phyloP scores from a whole-genome alignment of 37 sponge, comb jelly and placozoan species.

The Chondrilla cf. caribensis region DNA sequence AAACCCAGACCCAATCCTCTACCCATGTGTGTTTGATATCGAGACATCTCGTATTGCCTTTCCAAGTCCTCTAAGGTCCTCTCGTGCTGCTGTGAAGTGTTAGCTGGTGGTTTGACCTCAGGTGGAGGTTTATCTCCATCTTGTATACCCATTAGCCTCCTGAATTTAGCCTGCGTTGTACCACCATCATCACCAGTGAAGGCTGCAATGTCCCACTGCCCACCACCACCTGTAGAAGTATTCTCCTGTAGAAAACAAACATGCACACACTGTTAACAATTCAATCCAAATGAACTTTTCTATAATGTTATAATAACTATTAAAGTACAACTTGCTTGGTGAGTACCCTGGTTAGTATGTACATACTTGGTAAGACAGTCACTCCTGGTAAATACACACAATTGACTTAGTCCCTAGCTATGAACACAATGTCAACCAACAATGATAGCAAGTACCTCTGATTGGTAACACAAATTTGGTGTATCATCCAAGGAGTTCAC shows the following conservation, averaged over 20 bases:
- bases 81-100: background rate
- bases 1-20: slow-evolving; percentile 63
- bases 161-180: slow-evolving; percentile 50
- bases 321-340: too few species aligned
- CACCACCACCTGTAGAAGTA: background rate
- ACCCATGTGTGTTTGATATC: slow-evolving; percentile 63
- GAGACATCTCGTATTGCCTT: slow-evolving; percentile 69
- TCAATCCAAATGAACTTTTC: too few species aligned
- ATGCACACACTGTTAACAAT: background rate
- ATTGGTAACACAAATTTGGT: too few species aligned
- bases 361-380: too few species aligned
- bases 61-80: slow-evolving; percentile 36
- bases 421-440: too few species aligned
- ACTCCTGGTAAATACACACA: too few species aligned
- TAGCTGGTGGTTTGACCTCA: background rate
- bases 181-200: slow-evolving; percentile 32
- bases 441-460: too few species aligned
- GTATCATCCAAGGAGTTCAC: background rate
- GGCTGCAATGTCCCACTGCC: slow-evolving; percentile 13
- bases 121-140: background rate
- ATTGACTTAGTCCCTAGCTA: too few species aligned
- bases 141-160: slow-evolving; percentile 66
- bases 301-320: too few species aligned
- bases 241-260: background rate
- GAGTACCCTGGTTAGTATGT: too few species aligned